Evolutionary conservation across 2,888 invertebrate species (phyloP), one percentile per base, ranked within the genome.

Genomic region (Ochlodes sylvanus): DNA sequence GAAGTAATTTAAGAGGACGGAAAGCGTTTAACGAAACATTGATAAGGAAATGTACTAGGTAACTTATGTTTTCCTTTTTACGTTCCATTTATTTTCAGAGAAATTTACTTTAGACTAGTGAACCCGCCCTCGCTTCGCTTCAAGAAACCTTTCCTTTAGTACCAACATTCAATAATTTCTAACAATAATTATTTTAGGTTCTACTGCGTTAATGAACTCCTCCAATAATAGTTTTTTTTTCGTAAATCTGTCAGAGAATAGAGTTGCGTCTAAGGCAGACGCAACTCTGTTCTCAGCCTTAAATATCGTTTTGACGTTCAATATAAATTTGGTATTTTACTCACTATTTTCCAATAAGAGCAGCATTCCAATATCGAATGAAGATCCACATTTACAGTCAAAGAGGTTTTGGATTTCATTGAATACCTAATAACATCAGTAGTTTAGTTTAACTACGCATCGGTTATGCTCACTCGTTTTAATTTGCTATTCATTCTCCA

Each of bases 261-360:
- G n/a, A n/a, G n/a, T n/a, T n/a, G n/a, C n/a, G n/a, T n/a, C n/a
- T n/a, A n/a, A 7, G 3, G 21, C 21, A 42, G 5, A 4, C 50
- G 54, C 34, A 14, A n/a, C 12, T 62, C 27, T 65, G 27, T 15
- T 44, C 27, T 9, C 3, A 55, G 62, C 70, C 57, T 63, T 32
- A 50, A 56, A 69, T 58, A 66, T 65, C 52, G 60, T 67, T 60
- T 60, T 69, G 56, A 66, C 66, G 32, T 70, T 69, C 67, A 71
- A 66, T 69, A 69, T 69, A 69, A 69, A 69, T 70, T 69, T 70
- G 54, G 63, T 66, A 66, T 71, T 56, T 66, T 60, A 63, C 41
- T 65, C 38, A 50, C 38, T 50, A 47, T 54, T 41, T 63, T 56
- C 42, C 69, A 58, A 65, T 70, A 70, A 62, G 56, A 66, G 50